Evolutionary conservation across 2,113 vertebrate species (phyloP).

Genomic region (Syngnathus floridae): DNA sequence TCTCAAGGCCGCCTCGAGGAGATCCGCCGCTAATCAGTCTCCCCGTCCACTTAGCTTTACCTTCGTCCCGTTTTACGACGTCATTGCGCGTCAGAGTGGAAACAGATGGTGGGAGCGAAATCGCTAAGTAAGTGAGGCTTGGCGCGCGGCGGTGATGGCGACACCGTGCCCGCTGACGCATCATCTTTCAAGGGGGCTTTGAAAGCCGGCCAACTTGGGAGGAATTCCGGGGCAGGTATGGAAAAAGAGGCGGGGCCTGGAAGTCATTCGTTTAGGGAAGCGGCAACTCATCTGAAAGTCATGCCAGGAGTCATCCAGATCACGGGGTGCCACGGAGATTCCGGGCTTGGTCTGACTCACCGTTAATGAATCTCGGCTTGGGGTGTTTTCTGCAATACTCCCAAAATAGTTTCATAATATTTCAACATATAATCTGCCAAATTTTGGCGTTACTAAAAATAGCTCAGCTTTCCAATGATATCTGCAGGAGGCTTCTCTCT

Average conservation of each 20-base stretch:
- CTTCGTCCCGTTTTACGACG: neutral
- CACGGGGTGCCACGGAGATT: neutral
- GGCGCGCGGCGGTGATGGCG: slow-evolving; percentile 31
- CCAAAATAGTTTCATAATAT: too few species aligned
- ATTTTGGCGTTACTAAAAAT: too few species aligned
- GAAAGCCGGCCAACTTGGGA: slow-evolving; percentile 39
- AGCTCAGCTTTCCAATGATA: too few species aligned
- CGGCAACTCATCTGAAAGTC: slow-evolving; percentile 26
- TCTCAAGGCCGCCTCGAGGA: slow-evolving; percentile 62
- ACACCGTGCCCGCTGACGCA: slow-evolving; percentile 39
- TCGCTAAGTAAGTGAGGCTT: slow-evolving; percentile 49
- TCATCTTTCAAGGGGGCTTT: slow-evolving; percentile 36
- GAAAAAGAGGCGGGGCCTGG: slow-evolving; percentile 34
- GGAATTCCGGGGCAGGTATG: slow-evolving; percentile 37
- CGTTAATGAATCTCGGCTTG: neutral
- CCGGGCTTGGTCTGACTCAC: neutral
- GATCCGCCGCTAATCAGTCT: slow-evolving; percentile 15
- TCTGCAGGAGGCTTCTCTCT: too few species aligned
- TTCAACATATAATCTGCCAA: too few species aligned
- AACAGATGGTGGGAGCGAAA: slow-evolving; percentile 52
- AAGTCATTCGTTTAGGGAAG: slow-evolving; percentile 52
- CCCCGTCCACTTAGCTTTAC: neutral
- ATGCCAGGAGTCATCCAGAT: neutral
- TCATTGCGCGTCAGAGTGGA: slow-evolving; percentile 19
- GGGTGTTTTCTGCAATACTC: neutral